A percentile compares a stretch with the other conserved stretches of the same genome.
phyloP scores from a whole-genome alignment of 2,113 vertebrate species.

The Coptodon rendalli region DNA sequence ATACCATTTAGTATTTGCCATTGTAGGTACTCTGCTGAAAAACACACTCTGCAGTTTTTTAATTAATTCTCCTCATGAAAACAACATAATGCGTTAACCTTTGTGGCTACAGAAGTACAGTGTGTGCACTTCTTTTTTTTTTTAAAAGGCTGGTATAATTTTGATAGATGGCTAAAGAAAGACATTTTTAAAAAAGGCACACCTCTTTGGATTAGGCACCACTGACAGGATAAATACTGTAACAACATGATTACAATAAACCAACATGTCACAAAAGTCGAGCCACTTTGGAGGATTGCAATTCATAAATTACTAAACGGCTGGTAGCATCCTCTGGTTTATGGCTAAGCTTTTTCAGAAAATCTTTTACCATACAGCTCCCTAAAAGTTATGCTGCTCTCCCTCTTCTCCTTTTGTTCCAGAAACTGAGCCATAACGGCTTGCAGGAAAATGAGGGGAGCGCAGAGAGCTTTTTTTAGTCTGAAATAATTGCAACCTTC shows the following conservation, averaged over 20 bases:
- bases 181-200: neutral
- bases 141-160: neutral
- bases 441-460: neutral
- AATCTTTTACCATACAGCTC: neutral
- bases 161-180: neutral
- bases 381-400: neutral
- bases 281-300: neutral
- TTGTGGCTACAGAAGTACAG: neutral
- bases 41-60: neutral
- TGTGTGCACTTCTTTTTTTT: neutral
- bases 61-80: neutral
- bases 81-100: neutral
- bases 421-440: neutral
- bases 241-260: neutral
- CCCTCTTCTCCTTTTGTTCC: constrained; percentile 4
- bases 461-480: neutral
- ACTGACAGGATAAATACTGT: neutral
- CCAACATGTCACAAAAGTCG: neutral
- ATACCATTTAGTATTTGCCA: neutral
- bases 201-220: neutral
- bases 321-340: neutral
- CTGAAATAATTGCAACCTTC: neutral
- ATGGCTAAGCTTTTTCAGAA: neutral
- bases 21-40: neutral
- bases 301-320: neutral